A percentile compares a stretch with the other conserved stretches of the same genome.
phyloP scores from a whole-genome alignment of 2,797 vertebrate species.

The Pipistrellus pygmaeus region DNA sequence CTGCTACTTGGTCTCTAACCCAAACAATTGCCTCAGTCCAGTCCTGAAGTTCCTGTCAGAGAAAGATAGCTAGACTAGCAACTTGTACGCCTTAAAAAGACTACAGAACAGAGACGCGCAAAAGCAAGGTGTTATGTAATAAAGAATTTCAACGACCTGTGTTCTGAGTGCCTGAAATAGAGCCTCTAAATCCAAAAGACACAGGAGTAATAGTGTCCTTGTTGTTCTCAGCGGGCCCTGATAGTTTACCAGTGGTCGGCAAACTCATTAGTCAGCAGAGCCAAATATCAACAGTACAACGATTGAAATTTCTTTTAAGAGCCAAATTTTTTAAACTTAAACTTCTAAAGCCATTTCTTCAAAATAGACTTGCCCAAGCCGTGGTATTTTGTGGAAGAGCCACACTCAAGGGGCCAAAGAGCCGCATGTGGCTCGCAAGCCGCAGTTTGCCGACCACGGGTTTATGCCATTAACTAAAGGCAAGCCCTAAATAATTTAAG shows the following conservation, averaged over 20 bases:
- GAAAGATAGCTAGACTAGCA: not conserved
- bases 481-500: not conserved
- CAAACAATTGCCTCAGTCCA: not conserved
- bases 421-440: too few relatives aligned
- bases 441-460: too few relatives aligned
- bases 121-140: not conserved
- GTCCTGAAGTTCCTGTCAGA: not conserved
- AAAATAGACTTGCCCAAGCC: too few relatives aligned
- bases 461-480: not conserved
- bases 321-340: too few relatives aligned
- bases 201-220: not conserved
- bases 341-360: too few relatives aligned
- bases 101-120: not conserved
- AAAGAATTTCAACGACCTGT: not conserved
- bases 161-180: constrained; percentile 1
- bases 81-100: not conserved
- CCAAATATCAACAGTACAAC: too few relatives aligned
- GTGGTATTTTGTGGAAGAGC: too few relatives aligned
- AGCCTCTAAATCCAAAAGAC: not conserved
- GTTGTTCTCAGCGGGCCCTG: not conserved
- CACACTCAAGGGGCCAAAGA: too few relatives aligned
- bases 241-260: not conserved
- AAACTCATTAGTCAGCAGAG: too few relatives aligned
- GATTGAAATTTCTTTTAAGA: too few relatives aligned
- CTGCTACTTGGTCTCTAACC: not conserved